A percentile compares a stretch with the other conserved stretches of the same genome.
Conservation (phyloP, 2,797 vertebrate genomes). For the Chiloscyllium punctatum region DNA sequence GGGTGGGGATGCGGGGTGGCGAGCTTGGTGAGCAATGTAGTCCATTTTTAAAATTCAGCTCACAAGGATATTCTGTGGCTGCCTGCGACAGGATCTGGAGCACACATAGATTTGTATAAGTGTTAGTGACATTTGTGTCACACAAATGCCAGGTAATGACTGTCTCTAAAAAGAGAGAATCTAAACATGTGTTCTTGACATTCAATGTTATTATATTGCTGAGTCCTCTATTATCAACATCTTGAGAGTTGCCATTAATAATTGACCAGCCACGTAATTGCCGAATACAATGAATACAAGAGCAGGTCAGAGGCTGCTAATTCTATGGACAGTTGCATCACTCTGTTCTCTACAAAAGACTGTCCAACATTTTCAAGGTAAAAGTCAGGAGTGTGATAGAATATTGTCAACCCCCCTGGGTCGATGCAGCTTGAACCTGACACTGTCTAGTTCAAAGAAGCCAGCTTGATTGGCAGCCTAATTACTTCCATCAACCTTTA, state of each 20-base stretch:
- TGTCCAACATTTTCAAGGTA: neutral
- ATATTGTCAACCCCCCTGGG: neutral
- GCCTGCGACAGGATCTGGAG: neutral
- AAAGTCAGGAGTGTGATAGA: neutral
- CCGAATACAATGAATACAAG: neutral
- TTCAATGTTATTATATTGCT: neutral
- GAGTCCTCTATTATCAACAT: neutral
- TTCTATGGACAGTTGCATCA: neutral
- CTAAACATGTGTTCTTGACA: neutral
- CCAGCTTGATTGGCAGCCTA: no score
- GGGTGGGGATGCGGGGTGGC: no score
- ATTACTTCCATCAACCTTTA: neutral
- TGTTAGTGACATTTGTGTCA: neutral
- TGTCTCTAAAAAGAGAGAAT: neutral
- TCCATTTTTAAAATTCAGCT: no score
- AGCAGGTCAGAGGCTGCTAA: neutral
- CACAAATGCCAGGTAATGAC: neutral
- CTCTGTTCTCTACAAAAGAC: neutral
- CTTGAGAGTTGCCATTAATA: neutral
- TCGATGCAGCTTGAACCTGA: neutral
- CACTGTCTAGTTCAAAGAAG: neutral
- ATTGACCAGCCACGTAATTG: neutral
- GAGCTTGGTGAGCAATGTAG: no score
- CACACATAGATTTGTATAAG: neutral
- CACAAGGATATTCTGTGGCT: neutral